phyloP scores from a whole-genome alignment of 2,113 vertebrate genomes.

The Catagonus wagneri region DNA sequence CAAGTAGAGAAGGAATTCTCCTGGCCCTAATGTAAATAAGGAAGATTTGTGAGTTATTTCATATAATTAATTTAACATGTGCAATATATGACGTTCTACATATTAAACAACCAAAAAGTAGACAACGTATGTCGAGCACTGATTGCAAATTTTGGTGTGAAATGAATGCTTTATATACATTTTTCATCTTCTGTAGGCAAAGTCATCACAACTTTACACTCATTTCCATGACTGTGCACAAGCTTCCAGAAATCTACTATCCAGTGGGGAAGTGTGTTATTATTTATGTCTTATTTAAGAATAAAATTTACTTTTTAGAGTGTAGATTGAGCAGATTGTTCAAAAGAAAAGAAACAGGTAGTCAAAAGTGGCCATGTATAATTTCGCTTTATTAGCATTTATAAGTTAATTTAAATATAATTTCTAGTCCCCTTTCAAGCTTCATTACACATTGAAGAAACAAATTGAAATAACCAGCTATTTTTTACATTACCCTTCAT shows the following conservation, averaged over 20 bases:
- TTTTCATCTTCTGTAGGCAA: background rate
- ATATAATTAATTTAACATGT: background rate
- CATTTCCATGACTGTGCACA: background rate
- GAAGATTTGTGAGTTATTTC: background rate
- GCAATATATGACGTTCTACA: background rate
- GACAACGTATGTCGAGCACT: background rate
- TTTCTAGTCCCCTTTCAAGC: background rate
- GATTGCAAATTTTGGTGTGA: background rate
- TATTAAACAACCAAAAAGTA: background rate
- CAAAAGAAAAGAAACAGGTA: background rate
- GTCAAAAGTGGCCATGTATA: background rate
- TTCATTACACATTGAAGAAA: background rate
- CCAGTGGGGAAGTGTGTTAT: background rate
- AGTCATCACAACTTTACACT: background rate
- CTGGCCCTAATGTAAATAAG: background rate
- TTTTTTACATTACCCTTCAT: background rate
- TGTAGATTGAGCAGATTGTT: background rate
- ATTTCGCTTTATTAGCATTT: background rate
- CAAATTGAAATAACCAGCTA: background rate
- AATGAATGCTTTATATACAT: background rate
- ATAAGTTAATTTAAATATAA: background rate
- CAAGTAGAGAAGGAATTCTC: background rate
- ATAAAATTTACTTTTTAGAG: background rate
- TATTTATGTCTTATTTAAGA: background rate
- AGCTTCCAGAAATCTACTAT: background rate